Percentiles rank a stretch among this genome's conserved stretches.
Conservation (phyloP, 2,888 invertebrate genomes). For the Ichneumoninae sp. region DNA sequence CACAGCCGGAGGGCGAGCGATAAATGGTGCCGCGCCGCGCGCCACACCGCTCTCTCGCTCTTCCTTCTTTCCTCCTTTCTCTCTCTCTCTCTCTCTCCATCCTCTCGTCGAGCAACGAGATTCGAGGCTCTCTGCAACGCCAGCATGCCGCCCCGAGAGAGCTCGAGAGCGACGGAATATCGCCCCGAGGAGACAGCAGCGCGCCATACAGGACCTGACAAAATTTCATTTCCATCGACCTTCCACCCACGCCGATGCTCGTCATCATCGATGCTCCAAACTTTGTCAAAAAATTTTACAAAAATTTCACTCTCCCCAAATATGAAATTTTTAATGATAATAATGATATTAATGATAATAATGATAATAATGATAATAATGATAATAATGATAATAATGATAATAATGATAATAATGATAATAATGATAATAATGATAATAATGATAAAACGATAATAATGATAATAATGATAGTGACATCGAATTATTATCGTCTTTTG, state of each 20-base stretch:
- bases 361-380: background rate
- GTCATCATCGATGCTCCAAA: background rate
- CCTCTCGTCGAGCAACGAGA: conserved; percentile 37
- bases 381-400: background rate
- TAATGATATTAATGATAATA: background rate
- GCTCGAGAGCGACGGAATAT: conserved; percentile 42
- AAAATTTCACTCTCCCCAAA: background rate
- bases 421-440: too few species aligned
- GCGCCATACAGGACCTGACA: conserved; percentile 57
- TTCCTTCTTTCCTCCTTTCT: background rate
- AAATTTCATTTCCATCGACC: conserved; percentile 31
- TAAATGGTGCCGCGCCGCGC: conserved; percentile 76
- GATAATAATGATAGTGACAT: too few species aligned
- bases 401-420: too few species aligned
- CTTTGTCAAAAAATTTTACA: background rate
- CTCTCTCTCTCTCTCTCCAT: conserved; percentile 25
- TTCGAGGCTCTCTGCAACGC: conserved; percentile 36
- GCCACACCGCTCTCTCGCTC: conserved; percentile 64
- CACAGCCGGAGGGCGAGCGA: conserved; percentile 74
- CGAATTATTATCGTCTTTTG: background rate
- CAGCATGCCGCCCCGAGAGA: conserved; percentile 47
- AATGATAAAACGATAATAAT: too few species aligned
- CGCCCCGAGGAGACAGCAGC: conserved; percentile 40
- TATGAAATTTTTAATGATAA: too few species aligned
- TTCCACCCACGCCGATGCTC: background rate